Percentiles rank a stretch among this genome's conserved stretches.
phyloP scores from a whole-genome alignment of 2,797 vertebrate genomes.

The Sebastes goodei region DNA sequence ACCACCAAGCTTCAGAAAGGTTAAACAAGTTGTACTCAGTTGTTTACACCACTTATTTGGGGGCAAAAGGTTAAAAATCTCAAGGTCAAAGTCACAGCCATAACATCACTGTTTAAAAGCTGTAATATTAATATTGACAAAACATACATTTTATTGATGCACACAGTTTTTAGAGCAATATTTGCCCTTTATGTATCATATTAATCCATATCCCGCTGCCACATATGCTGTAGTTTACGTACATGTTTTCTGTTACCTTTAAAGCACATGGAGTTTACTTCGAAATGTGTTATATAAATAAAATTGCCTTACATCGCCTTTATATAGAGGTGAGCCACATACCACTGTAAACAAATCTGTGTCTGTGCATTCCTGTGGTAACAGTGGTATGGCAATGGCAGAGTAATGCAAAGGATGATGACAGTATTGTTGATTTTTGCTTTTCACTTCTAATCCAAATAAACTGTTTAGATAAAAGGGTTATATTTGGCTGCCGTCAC shows the following conservation, averaged over 20 bases:
- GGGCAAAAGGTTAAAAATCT: neutral
- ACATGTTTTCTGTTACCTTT: neutral
- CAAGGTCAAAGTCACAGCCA: neutral
- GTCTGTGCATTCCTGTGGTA: constrained; percentile 35
- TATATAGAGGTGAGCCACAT: constrained; percentile 11
- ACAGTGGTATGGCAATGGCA: constrained; percentile 2
- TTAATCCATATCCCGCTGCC: neutral
- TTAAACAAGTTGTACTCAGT: constrained; percentile 4
- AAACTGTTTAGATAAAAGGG: neutral
- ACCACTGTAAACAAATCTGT: constrained; percentile 17
- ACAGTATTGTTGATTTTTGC: neutral
- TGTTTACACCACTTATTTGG: neutral
- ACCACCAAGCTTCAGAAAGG: neutral
- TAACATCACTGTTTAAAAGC: neutral
- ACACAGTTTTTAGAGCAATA: neutral
- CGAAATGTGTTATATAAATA: constrained; percentile 22
- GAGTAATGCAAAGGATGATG: constrained; percentile 3
- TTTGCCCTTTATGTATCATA: neutral
- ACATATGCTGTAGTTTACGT: neutral
- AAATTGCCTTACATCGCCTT: neutral
- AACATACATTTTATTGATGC: neutral
- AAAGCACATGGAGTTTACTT: neutral
- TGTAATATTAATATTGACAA: neutral
- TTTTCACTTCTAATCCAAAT: constrained; percentile 2
- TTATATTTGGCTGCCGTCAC: neutral